Percentiles rank a stretch among this genome's conserved stretches.
Evolutionary conservation across 2,113 vertebrate species (phyloP).

Genomic region (Ictidomys tridecemlineatus): DNA sequence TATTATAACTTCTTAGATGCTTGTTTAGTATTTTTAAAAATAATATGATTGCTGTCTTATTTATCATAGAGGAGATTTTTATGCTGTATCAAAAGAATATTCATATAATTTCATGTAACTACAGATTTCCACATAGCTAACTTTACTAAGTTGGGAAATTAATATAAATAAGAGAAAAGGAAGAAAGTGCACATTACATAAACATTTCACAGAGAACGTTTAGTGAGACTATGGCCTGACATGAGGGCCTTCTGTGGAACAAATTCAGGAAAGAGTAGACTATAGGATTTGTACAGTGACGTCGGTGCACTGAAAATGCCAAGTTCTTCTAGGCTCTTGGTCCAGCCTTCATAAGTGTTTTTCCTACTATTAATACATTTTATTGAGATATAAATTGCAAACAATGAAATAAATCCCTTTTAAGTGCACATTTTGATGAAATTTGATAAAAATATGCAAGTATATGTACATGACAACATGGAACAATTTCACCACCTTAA

Average conservation of each 20-base stretch:
- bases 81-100: neutral
- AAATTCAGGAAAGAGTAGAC: neutral
- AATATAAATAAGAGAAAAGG: neutral
- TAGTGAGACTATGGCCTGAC: neutral
- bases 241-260: too few species aligned
- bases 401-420: neutral
- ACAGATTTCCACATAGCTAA: neutral
- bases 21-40: neutral
- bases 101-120: neutral
- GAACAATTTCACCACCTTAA: neutral
- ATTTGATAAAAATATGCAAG: neutral
- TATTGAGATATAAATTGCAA: neutral
- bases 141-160: slow-evolving; percentile 6
- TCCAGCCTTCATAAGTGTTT: neutral
- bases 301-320: neutral
- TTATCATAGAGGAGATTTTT: neutral
- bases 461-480: neutral
- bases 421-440: neutral
- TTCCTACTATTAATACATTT: neutral
- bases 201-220: neutral
- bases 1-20: neutral
- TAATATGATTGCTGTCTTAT: neutral
- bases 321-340: neutral
- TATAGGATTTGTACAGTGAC: neutral
- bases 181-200: neutral